Percentiles rank a stretch among this genome's conserved stretches.
These are phyloP conservation scores for Chloroclysta siterata DNA, from an alignment of 2,888 invertebrate species.

Conservation along the genomic window DNA sequence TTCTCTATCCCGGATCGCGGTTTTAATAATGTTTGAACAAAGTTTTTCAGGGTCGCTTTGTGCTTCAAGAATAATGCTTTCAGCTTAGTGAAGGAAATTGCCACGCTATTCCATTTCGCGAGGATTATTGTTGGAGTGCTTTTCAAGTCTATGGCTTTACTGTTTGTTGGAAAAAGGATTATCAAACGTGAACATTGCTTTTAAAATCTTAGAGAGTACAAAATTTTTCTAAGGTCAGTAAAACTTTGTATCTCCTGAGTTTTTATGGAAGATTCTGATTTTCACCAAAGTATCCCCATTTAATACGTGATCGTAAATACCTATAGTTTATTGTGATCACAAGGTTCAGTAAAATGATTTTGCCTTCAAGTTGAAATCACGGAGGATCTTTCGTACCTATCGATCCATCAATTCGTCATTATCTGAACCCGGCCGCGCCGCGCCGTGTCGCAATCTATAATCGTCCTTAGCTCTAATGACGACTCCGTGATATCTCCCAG, in stretches of 20 bases:
- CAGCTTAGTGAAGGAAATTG: conserved; percentile 1
- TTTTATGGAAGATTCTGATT: too few species aligned
- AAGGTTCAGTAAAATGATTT: background rate
- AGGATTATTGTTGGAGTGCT: conserved; percentile 4
- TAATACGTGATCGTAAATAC: too few species aligned
- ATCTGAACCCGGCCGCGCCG: background rate
- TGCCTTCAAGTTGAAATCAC: conserved; percentile 13
- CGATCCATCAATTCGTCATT: conserved; percentile 15
- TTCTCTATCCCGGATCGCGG: conserved; percentile 11
- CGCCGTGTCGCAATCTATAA: conserved; percentile 28
- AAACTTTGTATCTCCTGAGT: too few species aligned
- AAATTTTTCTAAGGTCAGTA: too few species aligned
- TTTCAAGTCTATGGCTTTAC: background rate
- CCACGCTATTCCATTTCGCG: background rate
- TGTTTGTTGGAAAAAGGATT: too few species aligned
- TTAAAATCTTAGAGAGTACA: too few species aligned
- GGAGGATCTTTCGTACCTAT: background rate
- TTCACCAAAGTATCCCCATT: too few species aligned
- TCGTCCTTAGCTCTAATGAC: conserved; percentile 23
- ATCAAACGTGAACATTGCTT: too few species aligned
- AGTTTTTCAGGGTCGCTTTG: conserved; percentile 14
- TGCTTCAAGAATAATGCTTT: background rate
- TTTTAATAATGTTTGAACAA: conserved; percentile 23
- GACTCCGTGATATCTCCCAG: conserved; percentile 26
- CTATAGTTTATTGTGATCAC: too few species aligned